Evolutionary conservation across 2,797 vertebrate genomes (phyloP).

Genomic region (Telmatherina bonti): DNA sequence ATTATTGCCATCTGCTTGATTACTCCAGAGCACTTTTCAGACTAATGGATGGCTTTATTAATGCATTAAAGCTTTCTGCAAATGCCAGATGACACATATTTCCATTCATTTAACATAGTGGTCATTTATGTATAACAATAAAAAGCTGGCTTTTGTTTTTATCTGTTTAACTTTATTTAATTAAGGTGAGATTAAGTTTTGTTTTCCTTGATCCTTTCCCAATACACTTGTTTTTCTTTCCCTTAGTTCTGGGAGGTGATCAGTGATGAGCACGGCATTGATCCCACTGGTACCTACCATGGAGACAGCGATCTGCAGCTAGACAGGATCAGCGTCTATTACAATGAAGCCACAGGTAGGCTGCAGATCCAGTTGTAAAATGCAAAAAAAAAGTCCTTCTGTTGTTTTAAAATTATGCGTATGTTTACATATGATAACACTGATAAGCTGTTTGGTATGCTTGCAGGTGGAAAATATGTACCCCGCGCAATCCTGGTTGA

Average conservation of each 20-base stretch:
- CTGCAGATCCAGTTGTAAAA: neutral
- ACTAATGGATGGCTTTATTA: too few species aligned
- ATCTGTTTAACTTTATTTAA: neutral
- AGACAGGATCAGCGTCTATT: slow-evolving; percentile 86
- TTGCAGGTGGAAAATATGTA: slow-evolving; percentile 94
- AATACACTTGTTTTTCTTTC: neutral
- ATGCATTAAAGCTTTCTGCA: neutral
- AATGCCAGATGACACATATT: neutral
- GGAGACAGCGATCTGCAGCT: slow-evolving; percentile 89
- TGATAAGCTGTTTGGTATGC: neutral
- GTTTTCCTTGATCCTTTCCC: neutral
- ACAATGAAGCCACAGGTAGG: slow-evolving; percentile 83
- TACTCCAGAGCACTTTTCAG: slow-evolving; percentile 31
- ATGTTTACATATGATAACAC: neutral
- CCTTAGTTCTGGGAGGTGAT: slow-evolving; percentile 93
- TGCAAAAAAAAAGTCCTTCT: neutral
- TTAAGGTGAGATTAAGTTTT: neutral
- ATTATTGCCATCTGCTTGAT: slow-evolving; percentile 45
- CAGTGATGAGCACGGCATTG: slow-evolving; percentile 88
- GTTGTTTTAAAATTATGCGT: neutral
- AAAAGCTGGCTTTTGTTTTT: neutral
- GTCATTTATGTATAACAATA: neutral
- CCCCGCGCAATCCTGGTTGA: slow-evolving; percentile 96
- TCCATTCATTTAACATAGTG: neutral
- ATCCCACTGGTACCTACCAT: slow-evolving; percentile 83